These are phyloP conservation scores for Anodontia alba DNA, from an alignment of 2,888 invertebrate genomes.

Conservation along the genomic window DNA sequence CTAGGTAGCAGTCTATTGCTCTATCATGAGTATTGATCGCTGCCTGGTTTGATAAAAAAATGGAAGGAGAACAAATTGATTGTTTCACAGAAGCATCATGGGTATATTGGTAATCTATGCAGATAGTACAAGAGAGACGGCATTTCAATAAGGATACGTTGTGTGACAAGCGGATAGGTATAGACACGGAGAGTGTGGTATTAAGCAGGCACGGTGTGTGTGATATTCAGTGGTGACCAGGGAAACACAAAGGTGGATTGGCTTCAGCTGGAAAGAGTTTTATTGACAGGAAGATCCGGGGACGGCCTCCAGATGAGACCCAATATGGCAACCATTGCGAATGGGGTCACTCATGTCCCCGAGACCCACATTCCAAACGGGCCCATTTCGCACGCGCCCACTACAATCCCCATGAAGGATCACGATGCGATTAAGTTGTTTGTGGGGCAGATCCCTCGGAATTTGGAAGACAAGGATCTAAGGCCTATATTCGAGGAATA, in stretches of 20 bases:
- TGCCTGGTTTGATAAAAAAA: slow-evolving; percentile 5
- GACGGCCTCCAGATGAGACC: slow-evolving; percentile 47
- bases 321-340: slow-evolving; percentile 54
- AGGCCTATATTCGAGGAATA: slow-evolving; percentile 96
- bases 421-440: slow-evolving; percentile 91
- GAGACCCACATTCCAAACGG: slow-evolving; percentile 34
- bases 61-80: slow-evolving; percentile 1
- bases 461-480: slow-evolving; percentile 94
- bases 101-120: slow-evolving; percentile 11
- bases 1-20: slow-evolving; percentile 1
- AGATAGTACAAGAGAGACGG: background rate
- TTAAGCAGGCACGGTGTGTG: background rate
- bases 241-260: background rate
- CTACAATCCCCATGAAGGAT: slow-evolving; percentile 85
- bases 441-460: slow-evolving; percentile 96
- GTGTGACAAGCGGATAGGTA: background rate
- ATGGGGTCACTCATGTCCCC: slow-evolving; percentile 54
- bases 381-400: slow-evolving; percentile 19
- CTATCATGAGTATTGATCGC: background rate
- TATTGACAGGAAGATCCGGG: slow-evolving; percentile 2
- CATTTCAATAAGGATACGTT: slow-evolving; percentile 4
- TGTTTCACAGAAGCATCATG: background rate
- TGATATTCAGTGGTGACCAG: background rate
- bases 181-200: background rate
- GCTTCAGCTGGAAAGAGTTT: background rate